phyloP scores from a whole-genome alignment of 2,888 invertebrate species.

The Rotaria macrura region DNA sequence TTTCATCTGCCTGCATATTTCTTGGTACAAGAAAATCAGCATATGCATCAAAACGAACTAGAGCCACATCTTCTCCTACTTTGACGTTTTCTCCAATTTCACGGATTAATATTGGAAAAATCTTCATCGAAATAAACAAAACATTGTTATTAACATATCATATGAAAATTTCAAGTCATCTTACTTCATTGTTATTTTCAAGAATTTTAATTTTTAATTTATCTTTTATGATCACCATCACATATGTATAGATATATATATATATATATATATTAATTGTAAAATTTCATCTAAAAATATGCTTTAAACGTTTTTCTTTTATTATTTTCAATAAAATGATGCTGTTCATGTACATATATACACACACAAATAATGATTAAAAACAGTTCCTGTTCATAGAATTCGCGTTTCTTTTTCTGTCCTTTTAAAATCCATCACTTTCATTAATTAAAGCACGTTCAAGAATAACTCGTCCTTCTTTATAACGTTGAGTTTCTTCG shows the following conservation, averaged over 20 bases:
- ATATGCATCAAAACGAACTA: slow-evolving; percentile 81
- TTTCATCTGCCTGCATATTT: slow-evolving; percentile 61
- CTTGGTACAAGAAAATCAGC: slow-evolving; percentile 77
- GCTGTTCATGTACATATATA: neutral
- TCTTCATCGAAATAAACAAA: neutral
- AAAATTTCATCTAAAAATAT: neutral
- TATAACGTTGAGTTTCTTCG: slow-evolving; percentile 89
- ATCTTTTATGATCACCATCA: neutral
- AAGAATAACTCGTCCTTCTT: slow-evolving; percentile 87
- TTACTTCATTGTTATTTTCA: neutral
- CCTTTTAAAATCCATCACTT: slow-evolving; percentile 63
- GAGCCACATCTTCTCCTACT: slow-evolving; percentile 56
- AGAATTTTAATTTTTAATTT: slow-evolving; percentile 4
- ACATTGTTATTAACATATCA: neutral
- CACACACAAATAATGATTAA: neutral
- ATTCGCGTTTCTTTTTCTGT: neutral
- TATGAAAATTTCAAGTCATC: neutral
- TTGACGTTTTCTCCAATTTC: neutral
- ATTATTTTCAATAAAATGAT: too few relatives aligned
- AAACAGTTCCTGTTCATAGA: neutral
- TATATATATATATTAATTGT: too few relatives aligned
- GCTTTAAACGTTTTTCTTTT: too few relatives aligned
- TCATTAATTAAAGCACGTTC: slow-evolving; percentile 89
- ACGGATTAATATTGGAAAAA: neutral
- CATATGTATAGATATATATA: too few relatives aligned